phyloP scores from a whole-genome alignment of 2,113 vertebrate genomes.

The Oxygymnocypris stewartii region DNA sequence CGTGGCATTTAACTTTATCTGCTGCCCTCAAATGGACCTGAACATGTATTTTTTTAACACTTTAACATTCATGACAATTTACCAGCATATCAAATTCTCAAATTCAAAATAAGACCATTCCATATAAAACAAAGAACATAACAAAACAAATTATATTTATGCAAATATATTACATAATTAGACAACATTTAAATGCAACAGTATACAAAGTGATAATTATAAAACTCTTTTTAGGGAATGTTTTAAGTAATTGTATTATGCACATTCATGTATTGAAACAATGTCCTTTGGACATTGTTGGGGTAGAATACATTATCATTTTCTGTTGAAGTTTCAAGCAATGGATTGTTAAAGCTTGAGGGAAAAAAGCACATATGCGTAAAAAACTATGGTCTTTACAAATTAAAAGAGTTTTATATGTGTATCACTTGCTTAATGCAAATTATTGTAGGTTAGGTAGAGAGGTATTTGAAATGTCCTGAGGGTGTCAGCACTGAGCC shows the following conservation, averaged over 20 bases:
- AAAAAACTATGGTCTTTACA: not conserved
- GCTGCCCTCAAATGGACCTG: slow-evolving; percentile 49
- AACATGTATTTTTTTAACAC: too few species aligned
- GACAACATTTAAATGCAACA: not conserved
- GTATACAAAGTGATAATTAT: not conserved
- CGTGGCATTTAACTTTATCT: not conserved
- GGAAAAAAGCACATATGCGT: not conserved
- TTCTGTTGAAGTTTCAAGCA: not conserved
- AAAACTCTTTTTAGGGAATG: not conserved
- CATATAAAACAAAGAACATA: not conserved
- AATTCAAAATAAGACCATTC: not conserved
- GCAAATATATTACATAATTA: not conserved
- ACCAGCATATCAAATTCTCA: not conserved
- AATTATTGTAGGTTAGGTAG: not conserved
- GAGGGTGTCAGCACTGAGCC: slow-evolving; percentile 1
- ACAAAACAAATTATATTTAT: not conserved
- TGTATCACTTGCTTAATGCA: not conserved
- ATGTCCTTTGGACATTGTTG: not conserved
- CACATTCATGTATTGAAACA: not conserved
- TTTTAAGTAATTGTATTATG: too few species aligned
- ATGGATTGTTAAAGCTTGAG: not conserved
- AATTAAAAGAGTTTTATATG: not conserved
- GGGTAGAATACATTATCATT: not conserved
- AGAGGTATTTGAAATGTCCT: not conserved
- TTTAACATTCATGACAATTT: not conserved